Evolutionary conservation across 2,113 vertebrate species (phyloP), one percentile per base, ranked within the genome.

Genomic region (Bubo scandiacus): DNA sequence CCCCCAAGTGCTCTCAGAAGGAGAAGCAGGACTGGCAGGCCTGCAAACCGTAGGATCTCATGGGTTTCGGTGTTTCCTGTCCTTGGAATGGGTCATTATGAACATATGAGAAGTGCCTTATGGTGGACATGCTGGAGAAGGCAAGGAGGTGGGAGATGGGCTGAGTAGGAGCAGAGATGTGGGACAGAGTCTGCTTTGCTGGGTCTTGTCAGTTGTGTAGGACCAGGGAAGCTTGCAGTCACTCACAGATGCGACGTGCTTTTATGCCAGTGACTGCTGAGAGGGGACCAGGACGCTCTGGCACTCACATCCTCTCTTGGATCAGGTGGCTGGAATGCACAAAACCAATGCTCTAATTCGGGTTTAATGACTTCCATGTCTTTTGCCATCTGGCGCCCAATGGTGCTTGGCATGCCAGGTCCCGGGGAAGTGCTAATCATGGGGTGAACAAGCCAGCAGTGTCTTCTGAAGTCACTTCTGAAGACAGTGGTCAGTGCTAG

Each of bases 161-260:
- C 62, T 7, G 20, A 38, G 43, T 4, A 36, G 55, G 82, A 59
- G 27, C 55, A 57, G 40, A 63, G 25, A 23, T 15, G 40, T 13
- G 40, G 45, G n/a, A 29, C 6, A 34, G 20, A 49, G 12, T 14
- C 22, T 43, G 42, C 43, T 78, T 20, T 1, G 0, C 66, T 82
- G 27, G 4, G 57, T 43, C 29, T 75, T 11, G 0, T 38, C 25
- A 15, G 62, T 14, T 27, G 7, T 38, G 45, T 21, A 54, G 83
- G 32, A 40, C 45, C 45, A 49, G 63, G n/a, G 45, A 34, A 61
- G 34, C 49, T 26, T 16, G 3, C n/a, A 47, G 29, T 22, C 45
- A n/a, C 18, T 47, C 67, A 30, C 40, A 38, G 51, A 36, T 59
- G 40, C 0, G 1, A 55, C 0, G 1, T 27, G 32, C 8, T 47